Percentiles rank a stretch among this genome's conserved stretches.
Evolutionary conservation across 2,797 vertebrate species (phyloP).

Genomic region (Sebastes minor): DNA sequence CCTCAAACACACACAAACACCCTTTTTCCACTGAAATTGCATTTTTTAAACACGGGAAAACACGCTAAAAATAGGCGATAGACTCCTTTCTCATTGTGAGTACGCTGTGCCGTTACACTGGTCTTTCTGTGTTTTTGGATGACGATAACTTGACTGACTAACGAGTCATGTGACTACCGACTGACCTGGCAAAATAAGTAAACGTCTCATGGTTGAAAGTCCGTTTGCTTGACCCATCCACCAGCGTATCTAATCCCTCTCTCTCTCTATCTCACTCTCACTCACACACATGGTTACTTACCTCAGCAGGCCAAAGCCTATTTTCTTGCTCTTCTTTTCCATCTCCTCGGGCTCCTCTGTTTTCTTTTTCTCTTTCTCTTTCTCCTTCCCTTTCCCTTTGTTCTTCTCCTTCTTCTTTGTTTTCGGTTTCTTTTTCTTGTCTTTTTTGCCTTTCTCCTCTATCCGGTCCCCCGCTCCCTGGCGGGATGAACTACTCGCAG

Average conservation of each 20-base stretch:
- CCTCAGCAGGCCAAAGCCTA: constrained; percentile 92
- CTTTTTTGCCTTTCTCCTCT: constrained; percentile 83
- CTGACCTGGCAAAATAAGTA: too few relatives aligned
- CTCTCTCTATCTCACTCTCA: neutral
- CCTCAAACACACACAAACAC: neutral
- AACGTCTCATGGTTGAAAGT: too few relatives aligned
- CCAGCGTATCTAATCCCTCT: too few relatives aligned
- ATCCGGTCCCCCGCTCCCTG: constrained; percentile 79
- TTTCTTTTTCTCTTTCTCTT: constrained; percentile 89
- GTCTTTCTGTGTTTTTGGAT: too few relatives aligned
- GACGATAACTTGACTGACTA: too few relatives aligned
- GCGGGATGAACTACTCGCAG: constrained; percentile 84
- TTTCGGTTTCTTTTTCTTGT: constrained; percentile 91
- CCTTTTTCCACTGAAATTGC: too few relatives aligned
- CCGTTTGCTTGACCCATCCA: too few relatives aligned
- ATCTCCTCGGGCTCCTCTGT: constrained; percentile 85
- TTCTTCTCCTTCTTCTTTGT: constrained; percentile 90
- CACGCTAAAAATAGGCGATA: too few relatives aligned
- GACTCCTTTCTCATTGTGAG: too few relatives aligned
- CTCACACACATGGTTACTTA: constrained; percentile 56
- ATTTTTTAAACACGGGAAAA: too few relatives aligned
- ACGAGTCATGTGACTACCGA: too few relatives aligned
- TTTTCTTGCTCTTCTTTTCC: constrained; percentile 92
- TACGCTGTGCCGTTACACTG: too few relatives aligned
- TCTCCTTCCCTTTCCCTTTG: constrained; percentile 87